phyloP scores from a whole-genome alignment of 2,113 vertebrate genomes.

The Gavia stellata region DNA sequence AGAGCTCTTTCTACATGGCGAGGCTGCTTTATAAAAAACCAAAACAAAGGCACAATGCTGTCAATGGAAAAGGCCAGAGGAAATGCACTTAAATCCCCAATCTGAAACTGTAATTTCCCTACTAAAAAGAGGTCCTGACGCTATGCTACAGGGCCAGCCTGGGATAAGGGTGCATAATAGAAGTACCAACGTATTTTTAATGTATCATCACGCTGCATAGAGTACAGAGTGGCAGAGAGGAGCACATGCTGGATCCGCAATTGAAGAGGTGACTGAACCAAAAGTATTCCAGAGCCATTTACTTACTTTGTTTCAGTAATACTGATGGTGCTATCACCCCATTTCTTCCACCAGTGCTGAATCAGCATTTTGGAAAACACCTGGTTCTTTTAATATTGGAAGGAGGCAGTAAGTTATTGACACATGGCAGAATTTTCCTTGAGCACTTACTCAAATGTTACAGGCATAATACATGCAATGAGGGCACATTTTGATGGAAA shows the following conservation, averaged over 20 bases:
- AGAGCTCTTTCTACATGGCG: slow-evolving; percentile 24
- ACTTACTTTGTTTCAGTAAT: not conserved
- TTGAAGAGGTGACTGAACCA: not conserved
- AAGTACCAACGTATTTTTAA: not conserved
- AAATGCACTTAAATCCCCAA: not conserved
- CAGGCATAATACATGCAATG: not conserved
- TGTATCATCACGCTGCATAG: not conserved
- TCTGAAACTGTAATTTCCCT: not conserved
- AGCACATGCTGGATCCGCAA: not conserved
- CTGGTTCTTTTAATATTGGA: not conserved
- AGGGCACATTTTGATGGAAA: not conserved
- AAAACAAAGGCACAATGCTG: not conserved
- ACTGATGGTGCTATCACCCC: not conserved
- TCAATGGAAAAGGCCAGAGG: not conserved
- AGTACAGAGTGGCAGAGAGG: not conserved
- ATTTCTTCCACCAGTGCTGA: not conserved
- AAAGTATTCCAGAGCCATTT: not conserved
- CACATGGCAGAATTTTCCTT: not conserved
- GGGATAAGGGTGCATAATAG: not conserved
- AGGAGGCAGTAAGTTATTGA: not conserved
- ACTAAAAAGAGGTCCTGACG: not conserved
- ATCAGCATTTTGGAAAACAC: not conserved
- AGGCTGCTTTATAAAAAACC: not conserved
- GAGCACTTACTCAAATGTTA: not conserved
- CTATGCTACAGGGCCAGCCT: not conserved